Percentiles rank a stretch among this genome's conserved stretches.
Evolutionary conservation across 2,888 invertebrate genomes (phyloP).

Genomic region (Rotaria macrura): DNA sequence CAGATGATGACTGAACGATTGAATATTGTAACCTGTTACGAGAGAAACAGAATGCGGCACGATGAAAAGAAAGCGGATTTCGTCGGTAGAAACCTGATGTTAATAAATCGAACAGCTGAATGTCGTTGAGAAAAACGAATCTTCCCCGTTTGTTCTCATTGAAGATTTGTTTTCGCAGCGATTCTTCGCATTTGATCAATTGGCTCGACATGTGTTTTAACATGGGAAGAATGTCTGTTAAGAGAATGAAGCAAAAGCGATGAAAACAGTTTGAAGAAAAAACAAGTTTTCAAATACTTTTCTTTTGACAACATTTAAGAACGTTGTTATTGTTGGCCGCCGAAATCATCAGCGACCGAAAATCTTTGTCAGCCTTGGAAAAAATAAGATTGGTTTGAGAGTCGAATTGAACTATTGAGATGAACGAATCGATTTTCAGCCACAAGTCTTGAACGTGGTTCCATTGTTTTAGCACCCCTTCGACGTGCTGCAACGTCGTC

Average conservation of each 20-base stretch:
- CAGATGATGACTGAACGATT: not conserved
- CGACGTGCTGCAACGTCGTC: constrained; percentile 46
- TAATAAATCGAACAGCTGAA: not conserved
- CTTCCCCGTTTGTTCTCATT: not conserved
- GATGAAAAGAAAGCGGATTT: too few relatives aligned
- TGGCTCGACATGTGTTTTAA: constrained; percentile 44
- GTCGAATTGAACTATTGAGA: constrained; percentile 41
- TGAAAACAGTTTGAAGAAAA: too few relatives aligned
- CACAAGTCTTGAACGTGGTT: constrained; percentile 48
- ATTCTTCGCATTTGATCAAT: constrained; percentile 42
- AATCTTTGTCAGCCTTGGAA: constrained; percentile 44
- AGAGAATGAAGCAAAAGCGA: too few relatives aligned
- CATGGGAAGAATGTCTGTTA: constrained; percentile 43
- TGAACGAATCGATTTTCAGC: constrained; percentile 47
- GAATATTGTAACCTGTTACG: not conserved
- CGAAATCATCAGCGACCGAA: constrained; percentile 46
- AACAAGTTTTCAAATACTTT: constrained; percentile 41
- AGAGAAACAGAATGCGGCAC: too few relatives aligned
- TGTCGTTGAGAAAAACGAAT: not conserved
- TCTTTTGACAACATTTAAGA: constrained; percentile 48
- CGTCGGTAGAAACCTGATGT: too few relatives aligned
- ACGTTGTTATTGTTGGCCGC: constrained; percentile 49
- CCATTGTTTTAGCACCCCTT: constrained; percentile 47
- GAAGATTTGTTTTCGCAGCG: constrained; percentile 32
- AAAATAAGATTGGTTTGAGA: constrained; percentile 42